These are phyloP conservation scores for Dryoscopus gambensis DNA, from an alignment of 2,113 vertebrate genomes.

Conservation along the genomic window DNA sequence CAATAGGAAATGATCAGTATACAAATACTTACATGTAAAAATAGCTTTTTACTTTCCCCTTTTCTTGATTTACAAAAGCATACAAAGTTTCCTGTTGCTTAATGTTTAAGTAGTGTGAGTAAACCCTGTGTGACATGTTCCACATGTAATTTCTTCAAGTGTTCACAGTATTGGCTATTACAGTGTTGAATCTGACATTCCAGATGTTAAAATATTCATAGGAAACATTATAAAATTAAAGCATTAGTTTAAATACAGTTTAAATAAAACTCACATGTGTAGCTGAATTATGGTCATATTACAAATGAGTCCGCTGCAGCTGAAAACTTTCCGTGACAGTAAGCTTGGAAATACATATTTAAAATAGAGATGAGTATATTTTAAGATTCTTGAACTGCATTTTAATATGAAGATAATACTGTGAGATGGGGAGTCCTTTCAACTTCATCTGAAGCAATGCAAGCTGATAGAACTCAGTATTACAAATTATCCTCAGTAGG, in stretches of 20 bases:
- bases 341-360: conserved; percentile 11
- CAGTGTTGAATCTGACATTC: conserved; percentile 66
- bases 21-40: conserved; percentile 78
- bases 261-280: conserved; percentile 34
- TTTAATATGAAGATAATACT: neutral
- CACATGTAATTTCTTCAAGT: conserved; percentile 50
- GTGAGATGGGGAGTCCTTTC: neutral
- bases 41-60: conserved; percentile 68
- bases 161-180: conserved; percentile 76
- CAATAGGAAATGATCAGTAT: conserved; percentile 71
- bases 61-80: conserved; percentile 69
- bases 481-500: conserved; percentile 18
- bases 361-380: conserved; percentile 36
- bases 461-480: neutral
- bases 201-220: conserved; percentile 34
- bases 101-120: conserved; percentile 61
- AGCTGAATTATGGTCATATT: conserved; percentile 1
- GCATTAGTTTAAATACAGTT: conserved; percentile 52
- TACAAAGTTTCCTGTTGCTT: conserved; percentile 55
- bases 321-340: conserved; percentile 7
- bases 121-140: conserved; percentile 59
- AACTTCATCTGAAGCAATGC: neutral
- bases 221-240: conserved; percentile 44
- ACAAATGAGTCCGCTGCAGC: neutral
- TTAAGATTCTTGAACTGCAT: conserved; percentile 35